Evolutionary conservation across 2,797 vertebrate species (phyloP).

Genomic region (Rhynchotus rufescens): DNA sequence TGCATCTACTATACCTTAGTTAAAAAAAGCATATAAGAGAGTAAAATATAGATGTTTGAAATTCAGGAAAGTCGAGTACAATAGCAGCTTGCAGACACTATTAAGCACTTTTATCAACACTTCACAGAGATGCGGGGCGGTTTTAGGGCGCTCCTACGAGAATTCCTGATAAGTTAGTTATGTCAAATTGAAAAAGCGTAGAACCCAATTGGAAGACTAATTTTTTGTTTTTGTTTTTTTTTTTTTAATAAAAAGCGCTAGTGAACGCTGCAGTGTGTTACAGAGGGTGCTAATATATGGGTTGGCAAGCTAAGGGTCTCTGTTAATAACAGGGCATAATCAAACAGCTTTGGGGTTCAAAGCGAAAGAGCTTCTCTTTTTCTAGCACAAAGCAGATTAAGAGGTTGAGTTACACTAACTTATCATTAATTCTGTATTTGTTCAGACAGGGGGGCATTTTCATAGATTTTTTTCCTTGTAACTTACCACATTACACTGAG

Average conservation of each 20-base stretch:
- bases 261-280: background rate
- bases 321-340: background rate
- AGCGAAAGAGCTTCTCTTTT: conserved; percentile 16
- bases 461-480: conserved; percentile 29
- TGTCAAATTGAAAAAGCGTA: background rate
- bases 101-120: conserved; percentile 83
- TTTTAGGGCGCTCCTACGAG: conserved; percentile 70
- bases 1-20: conserved; percentile 91
- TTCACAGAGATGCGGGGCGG: conserved; percentile 81
- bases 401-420: conserved; percentile 71
- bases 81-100: conserved; percentile 86
- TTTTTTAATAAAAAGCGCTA: conserved; percentile 28
- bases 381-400: background rate
- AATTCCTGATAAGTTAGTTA: conserved; percentile 84
- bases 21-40: conserved; percentile 88
- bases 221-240: background rate
- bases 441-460: conserved; percentile 47
- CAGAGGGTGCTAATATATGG: background rate
- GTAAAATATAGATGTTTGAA: conserved; percentile 90
- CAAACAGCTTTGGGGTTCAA: background rate
- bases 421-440: conserved; percentile 78
- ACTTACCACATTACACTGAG: conserved; percentile 78
- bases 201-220: conserved; percentile 17
- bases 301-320: conserved; percentile 1
- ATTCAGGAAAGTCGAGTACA: conserved; percentile 88